Base-by-base conservation (phyloP, 2,888 invertebrate species). In the Orthonevra nobilis region DNA sequence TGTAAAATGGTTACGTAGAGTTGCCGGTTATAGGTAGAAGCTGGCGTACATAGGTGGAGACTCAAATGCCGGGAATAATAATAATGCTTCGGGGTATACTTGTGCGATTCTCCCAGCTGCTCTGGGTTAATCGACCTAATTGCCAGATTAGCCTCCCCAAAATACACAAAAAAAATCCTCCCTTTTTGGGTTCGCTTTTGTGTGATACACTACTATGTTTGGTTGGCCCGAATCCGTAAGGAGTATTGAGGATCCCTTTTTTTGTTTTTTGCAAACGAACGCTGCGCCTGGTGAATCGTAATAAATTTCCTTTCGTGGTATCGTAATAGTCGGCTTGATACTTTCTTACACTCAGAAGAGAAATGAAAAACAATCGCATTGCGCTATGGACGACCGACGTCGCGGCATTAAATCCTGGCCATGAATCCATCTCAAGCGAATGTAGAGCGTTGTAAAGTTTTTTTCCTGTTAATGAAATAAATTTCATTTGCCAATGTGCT, bases 81-180 rank as follows among this genome's bases (percentile, higher is more conserved):
- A 64, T 56, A 58, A 40, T 15, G 50, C 58, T 50, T 34, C 20
- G 20, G 58, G 60, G 14, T 48, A 19, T 52, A 15, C 58, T 46
- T 44, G 15, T 12, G 36, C 28, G 17, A 17, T 63, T 14, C 66
- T 32, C 19, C 2, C 7, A 64, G 38, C 36, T 34, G 34, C 46
- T 75, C 46, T 42, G 42, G 69, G 75, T 75, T 75, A 75, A 75
- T 75, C 75, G 75, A 75, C 56, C 75, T 75, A 75, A 75, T 75
- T 75, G 75, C 69, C 63, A 75, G 75, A 63, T 75, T 69, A 69
- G 63, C 50, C 61, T 28, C 32, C 36, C 17, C 12, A 12, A 9
- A n/a, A n/a, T 10, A 6, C 5, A 9, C 0, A 26, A 56, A 69
- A 54, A 60, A 68, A 48, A 23, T n/a, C n/a, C 9, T 28, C n/a